Evolutionary conservation across 2,113 vertebrate species (phyloP).

Genomic region (Erpornis zantholeuca): DNA sequence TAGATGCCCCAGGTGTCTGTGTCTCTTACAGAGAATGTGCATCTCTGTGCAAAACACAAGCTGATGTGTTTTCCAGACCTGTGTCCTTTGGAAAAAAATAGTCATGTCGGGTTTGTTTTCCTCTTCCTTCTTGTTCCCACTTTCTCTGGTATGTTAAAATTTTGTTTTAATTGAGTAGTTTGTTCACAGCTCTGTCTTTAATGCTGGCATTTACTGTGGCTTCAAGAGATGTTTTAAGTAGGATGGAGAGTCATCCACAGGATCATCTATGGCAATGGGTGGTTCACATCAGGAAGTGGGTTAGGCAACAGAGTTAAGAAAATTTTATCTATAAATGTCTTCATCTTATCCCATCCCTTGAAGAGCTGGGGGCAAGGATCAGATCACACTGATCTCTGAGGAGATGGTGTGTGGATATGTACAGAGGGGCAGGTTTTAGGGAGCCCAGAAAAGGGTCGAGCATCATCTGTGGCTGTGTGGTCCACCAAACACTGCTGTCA

Average conservation of each 20-base stretch:
- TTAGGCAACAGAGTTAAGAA: not conserved
- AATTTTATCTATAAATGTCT: not conserved
- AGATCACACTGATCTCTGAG: not conserved
- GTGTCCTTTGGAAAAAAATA: not conserved
- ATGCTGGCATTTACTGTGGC: not conserved
- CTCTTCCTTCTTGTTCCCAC: not conserved
- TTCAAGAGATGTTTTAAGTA: not conserved
- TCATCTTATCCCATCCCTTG: not conserved
- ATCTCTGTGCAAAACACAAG: not conserved
- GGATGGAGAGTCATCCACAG: not conserved
- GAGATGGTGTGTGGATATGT: not conserved
- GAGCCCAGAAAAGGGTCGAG: not conserved
- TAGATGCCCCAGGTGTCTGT: accelerated
- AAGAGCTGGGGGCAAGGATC: not conserved
- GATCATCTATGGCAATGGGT: not conserved
- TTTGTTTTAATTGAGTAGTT: not conserved
- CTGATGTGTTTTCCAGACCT: not conserved
- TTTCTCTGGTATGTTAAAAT: not conserved
- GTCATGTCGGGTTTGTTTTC: not conserved
- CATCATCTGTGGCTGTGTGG: not conserved
- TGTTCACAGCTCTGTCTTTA: not conserved
- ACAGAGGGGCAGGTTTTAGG: not conserved
- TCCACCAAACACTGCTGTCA: not conserved
- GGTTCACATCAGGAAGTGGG: not conserved
- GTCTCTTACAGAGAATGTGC: accelerated